Percentiles rank a stretch among this genome's conserved stretches.
phyloP scores from a whole-genome alignment of 2,797 vertebrate species.

The Cryptoblepharus egeriae region DNA sequence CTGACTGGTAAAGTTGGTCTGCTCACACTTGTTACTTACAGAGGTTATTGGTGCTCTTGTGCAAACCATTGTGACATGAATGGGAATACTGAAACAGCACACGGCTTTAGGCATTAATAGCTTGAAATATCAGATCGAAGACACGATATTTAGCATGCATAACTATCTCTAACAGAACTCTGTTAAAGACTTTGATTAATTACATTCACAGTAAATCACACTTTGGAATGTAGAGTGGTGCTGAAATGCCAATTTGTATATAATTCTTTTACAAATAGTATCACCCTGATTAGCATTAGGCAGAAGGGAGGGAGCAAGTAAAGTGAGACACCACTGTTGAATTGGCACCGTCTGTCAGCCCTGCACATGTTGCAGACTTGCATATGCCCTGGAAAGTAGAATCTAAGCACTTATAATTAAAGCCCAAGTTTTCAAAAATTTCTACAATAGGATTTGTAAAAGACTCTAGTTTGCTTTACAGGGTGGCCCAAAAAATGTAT shows the following conservation, averaged over 20 bases:
- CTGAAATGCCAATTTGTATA: slow-evolving; percentile 7
- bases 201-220: slow-evolving; percentile 4
- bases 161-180: neutral
- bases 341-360: neutral
- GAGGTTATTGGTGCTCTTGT: neutral
- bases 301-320: neutral
- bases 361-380: neutral
- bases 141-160: slow-evolving; percentile 1
- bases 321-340: neutral
- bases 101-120: neutral
- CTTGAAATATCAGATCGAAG: neutral
- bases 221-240: slow-evolving; percentile 11
- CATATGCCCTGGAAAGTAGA: neutral
- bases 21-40: neutral
- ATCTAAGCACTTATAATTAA: neutral
- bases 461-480: neutral
- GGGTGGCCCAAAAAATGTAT: too few relatives aligned
- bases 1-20: too few relatives aligned
- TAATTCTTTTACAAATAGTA: slow-evolving; percentile 19
- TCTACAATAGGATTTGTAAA: neutral
- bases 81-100: neutral
- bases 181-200: neutral
- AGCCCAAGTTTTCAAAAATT: neutral
- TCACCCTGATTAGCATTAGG: slow-evolving; percentile 2
- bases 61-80: neutral